Base-by-base conservation (phyloP, 2,888 invertebrate genomes). In the Agrochola macilenta region DNA sequence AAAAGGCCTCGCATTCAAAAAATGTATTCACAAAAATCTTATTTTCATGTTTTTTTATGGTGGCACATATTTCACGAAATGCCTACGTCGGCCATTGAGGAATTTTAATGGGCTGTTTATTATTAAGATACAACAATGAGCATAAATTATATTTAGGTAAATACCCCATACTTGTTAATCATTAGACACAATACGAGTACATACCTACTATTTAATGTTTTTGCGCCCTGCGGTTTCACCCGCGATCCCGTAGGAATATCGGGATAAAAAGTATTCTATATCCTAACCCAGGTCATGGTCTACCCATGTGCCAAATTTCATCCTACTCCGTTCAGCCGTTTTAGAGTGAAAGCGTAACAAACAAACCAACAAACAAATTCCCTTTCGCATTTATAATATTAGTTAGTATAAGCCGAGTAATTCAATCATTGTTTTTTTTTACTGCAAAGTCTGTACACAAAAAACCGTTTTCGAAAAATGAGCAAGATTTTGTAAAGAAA, bases 101-200 rank as follows among this genome's bases (percentile, higher is more conserved):
- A 88, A 89, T 89, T 79, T 88, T 89, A 88, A 88, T 87, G 68
- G 83, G 46, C 69, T 83, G 80, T 82, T 84, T 81, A 82, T 84
- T 84, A 83, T 86, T 84, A 80, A 83, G 81, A 87, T 72, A 86
- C 74, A 81, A 86, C 78, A 82, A 88, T 86, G 81, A 76, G 79
- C 78, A 71, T 88, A 82, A 87, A 89, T 88, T 86, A 78, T 70
- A 79, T 77, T 76, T 66, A 63, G 61, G 70, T 35, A 60, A 35
- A 64, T 78, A 76, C 54, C 72, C 84, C 70, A 68, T 78, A 82
- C 79, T 87, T 84, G 81, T 87, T 52, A 72, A 76, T 81, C 54
- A 78, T 88, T 78, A 77, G 76, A 74, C 64, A 73, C 65, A 69
- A 82, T 79, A 80, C 26, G 30, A 79, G 65, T 35, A 49, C 49